Base-by-base conservation (phyloP, 1,140 invertebrate genomes). In the Drosophila persimilis region DNA sequence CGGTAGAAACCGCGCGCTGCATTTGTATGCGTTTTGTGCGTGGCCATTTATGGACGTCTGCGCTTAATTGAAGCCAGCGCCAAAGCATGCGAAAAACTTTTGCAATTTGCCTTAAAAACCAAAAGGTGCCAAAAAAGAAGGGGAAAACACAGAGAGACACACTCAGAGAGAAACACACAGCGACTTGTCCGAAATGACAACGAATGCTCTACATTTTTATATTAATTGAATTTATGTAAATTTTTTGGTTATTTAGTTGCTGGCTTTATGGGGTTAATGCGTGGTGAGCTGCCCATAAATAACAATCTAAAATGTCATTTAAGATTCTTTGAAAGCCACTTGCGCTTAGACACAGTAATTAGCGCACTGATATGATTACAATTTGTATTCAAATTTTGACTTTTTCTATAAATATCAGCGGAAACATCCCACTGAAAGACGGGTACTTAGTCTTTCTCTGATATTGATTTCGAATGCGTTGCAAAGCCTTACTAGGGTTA, bases 11-110 rank as follows among this genome's bases (percentile, higher is more conserved):
- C 1, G 7, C 45, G 29, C 48, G 24, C 22, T 53, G 52, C 54
- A 39, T 59, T 44, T 45, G 54, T 50, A 31, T 46, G 63, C 53
- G 53, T 41, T 39, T 43, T 66, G 55, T 57, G 50, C 71, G 48
- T 79, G 47, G 66, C 80, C 80, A 85, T 85, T 85, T 85, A 85
- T 86, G 77, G 80, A 85, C 66, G 83, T 86, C 81, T 80, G 80
- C 73, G 80, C 80, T 85, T 85, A 85, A 85, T 85, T 85, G 80
- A 85, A 73, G 77, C 77, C 64, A 77, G 73, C 50, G 64, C 73
- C 66, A 76, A 80, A 77, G 80, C 73, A 86, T 85, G 77, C 67
- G 80, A 85, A 80, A 84, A 65, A 86, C 81, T 85, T 85, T 85
- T 77, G 67, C 77, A 74, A 73, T 77, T 77, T 73, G 67, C 63